Percentiles rank a stretch among this genome's conserved stretches.
Evolutionary conservation across 1,140 invertebrate genomes (phyloP).

Genomic region (Ips typographus): DNA sequence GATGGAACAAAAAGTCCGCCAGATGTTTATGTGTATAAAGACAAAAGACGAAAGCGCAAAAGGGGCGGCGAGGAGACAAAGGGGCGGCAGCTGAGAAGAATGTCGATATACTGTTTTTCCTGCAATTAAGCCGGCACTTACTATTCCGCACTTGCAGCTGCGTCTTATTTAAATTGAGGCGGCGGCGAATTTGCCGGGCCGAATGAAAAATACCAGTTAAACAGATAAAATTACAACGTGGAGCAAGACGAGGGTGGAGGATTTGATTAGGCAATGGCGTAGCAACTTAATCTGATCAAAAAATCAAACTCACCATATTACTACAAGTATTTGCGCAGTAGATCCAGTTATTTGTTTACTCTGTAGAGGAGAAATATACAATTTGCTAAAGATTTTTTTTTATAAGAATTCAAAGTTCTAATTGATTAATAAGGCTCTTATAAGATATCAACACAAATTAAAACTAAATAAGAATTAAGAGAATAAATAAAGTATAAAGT

Average conservation of each 20-base stretch:
- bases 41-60: conserved; percentile 6
- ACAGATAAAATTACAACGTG: conserved; percentile 29
- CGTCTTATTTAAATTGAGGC: conserved; percentile 33
- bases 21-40: neutral
- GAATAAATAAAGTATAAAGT: too few species aligned
- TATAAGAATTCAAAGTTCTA: too few species aligned
- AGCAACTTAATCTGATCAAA: neutral
- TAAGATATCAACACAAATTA: too few species aligned
- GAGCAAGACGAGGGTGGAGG: neutral
- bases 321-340: neutral
- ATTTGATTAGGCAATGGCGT: neutral
- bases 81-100: neutral
- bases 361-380: too few species aligned
- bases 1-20: neutral
- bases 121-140: conserved; percentile 29
- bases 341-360: too few species aligned
- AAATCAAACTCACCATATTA: neutral
- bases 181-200: neutral
- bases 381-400: too few species aligned
- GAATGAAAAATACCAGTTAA: conserved; percentile 32
- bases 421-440: too few species aligned
- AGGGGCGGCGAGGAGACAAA: neutral
- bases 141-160: conserved; percentile 31
- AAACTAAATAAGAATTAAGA: too few species aligned
- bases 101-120: conserved; percentile 26